A percentile compares a stretch with the other conserved stretches of the same genome.
These are phyloP conservation scores for Cheirogaleus major DNA, from an alignment of 2,797 vertebrate genomes.

Conservation along the genomic window DNA sequence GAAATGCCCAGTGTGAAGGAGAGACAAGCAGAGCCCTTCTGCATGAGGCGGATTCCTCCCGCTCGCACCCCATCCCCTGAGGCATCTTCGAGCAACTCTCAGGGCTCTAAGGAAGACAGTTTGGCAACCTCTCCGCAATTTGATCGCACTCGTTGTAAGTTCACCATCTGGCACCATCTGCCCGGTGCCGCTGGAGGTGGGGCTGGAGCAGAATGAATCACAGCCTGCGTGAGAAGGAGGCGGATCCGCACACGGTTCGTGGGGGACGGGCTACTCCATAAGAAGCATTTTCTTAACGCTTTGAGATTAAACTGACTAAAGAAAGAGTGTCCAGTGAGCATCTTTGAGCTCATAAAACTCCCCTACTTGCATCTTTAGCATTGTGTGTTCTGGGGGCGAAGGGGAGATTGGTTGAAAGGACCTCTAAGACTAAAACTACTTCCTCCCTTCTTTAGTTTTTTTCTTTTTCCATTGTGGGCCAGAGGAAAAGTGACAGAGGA, in stretches of 20 bases:
- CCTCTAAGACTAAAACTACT: not conserved
- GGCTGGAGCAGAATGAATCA: not conserved
- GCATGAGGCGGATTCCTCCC: not conserved
- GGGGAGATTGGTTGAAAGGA: not conserved
- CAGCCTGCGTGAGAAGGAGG: not conserved
- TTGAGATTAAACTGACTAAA: not conserved
- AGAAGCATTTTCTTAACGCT: not conserved
- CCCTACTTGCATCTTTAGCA: not conserved
- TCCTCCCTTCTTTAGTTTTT: not conserved
- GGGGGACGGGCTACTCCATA: not conserved
- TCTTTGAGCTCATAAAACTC: not conserved
- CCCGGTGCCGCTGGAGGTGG: not conserved
- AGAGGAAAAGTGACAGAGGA: not conserved
- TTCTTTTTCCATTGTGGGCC: not conserved
- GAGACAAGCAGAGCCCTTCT: not conserved
- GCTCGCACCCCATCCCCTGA: not conserved
- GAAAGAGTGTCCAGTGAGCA: not conserved
- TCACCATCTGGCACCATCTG: slow-evolving; percentile 67
- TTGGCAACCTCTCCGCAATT: slow-evolving; percentile 28
- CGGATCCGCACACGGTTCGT: not conserved
- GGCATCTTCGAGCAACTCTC: slow-evolving; percentile 23
- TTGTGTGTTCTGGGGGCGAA: not conserved
- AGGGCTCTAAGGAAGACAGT: slow-evolving; percentile 27
- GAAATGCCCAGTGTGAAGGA: slow-evolving; percentile 21
- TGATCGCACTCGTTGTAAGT: not conserved